phyloP scores from a whole-genome alignment of 2,797 vertebrate species.

The Dendrocincla fuliginosa region DNA sequence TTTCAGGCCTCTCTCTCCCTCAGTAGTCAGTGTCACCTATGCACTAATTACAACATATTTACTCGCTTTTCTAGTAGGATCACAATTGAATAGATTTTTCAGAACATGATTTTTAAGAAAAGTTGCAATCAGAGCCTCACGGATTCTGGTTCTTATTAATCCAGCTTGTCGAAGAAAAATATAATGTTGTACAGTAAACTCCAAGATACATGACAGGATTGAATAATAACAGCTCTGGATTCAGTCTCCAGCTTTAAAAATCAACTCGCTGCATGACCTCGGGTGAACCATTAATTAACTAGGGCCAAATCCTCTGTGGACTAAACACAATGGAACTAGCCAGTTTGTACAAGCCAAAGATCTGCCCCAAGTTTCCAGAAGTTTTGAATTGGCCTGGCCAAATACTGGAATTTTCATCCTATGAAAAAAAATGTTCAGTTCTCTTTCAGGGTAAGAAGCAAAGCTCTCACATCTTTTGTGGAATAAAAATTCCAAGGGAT shows the following conservation, averaged over 20 bases:
- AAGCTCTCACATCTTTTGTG: neutral
- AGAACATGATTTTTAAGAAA: conserved; percentile 61
- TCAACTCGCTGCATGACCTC: conserved; percentile 47
- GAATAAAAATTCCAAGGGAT: neutral
- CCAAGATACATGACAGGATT: conserved; percentile 49
- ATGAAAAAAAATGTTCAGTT: neutral
- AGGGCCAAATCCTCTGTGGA: conserved; percentile 54
- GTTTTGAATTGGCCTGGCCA: conserved; percentile 9
- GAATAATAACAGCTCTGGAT: conserved; percentile 49
- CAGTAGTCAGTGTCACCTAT: conserved; percentile 70
- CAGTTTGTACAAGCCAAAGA: conserved; percentile 50
- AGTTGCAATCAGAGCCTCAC: conserved; percentile 57
- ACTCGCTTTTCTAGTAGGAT: conserved; percentile 64
- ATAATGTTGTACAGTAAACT: conserved; percentile 64
- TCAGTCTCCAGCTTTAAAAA: conserved; percentile 48
- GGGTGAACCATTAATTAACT: conserved; percentile 60
- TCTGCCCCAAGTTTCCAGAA: conserved; percentile 64
- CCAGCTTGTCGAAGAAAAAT: conserved; percentile 52
- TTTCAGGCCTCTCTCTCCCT: conserved; percentile 66
- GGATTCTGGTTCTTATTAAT: conserved; percentile 62
- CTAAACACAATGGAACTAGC: conserved; percentile 54
- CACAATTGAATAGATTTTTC: conserved; percentile 64
- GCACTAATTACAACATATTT: conserved; percentile 76
- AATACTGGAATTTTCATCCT: conserved; percentile 10
- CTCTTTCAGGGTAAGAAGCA: neutral